Evolutionary conservation across 2,797 vertebrate species (phyloP).

Genomic region (Mus minutoides): DNA sequence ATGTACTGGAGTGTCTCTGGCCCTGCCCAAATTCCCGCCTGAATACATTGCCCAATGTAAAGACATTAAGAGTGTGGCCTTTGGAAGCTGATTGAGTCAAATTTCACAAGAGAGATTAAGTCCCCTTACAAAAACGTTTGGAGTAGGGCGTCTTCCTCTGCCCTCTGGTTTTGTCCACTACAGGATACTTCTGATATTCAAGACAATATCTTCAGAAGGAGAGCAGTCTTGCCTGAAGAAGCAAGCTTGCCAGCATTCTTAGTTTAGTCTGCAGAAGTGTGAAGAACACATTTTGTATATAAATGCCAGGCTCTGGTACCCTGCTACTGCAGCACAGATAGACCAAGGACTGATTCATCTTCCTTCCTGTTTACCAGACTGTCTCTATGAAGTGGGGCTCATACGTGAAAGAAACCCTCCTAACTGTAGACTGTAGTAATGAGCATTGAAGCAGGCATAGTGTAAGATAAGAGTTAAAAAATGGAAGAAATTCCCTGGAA

Average conservation of each 20-base stretch:
- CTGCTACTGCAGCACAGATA: neutral
- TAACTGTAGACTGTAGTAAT: neutral
- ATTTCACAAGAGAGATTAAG: neutral
- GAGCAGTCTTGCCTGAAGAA: neutral
- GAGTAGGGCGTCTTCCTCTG: too few relatives aligned
- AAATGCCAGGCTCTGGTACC: neutral
- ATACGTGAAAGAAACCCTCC: neutral
- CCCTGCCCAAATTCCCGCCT: neutral
- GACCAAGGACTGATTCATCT: neutral
- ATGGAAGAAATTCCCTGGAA: neutral
- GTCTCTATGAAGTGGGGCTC: neutral
- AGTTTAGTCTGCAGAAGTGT: neutral
- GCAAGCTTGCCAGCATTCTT: neutral
- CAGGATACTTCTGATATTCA: too few relatives aligned
- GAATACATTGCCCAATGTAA: neutral
- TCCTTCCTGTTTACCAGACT: neutral
- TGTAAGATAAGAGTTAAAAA: neutral
- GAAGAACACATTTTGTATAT: neutral
- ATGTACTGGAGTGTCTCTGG: neutral
- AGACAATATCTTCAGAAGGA: neutral
- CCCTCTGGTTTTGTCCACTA: too few relatives aligned
- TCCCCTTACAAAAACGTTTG: neutral
- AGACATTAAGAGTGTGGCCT: neutral
- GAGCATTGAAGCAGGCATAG: neutral
- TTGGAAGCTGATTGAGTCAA: neutral